Percentiles rank a stretch among this genome's conserved stretches.
Conservation (phyloP, 2,888 invertebrate genomes). For the Polietes domitor region DNA sequence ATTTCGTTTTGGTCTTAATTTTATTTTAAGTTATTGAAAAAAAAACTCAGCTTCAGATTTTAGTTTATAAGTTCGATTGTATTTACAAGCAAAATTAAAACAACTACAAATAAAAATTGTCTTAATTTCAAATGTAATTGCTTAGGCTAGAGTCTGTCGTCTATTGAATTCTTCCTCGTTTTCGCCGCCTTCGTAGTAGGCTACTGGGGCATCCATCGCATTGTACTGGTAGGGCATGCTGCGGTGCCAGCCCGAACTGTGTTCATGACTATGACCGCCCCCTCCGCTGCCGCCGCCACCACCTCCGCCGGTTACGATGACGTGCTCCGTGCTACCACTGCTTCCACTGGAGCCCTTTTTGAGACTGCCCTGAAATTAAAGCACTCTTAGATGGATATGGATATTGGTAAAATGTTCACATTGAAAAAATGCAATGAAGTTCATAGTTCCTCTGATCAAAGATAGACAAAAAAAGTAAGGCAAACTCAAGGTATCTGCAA, state of each 20-base stretch:
- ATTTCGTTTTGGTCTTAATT: not conserved
- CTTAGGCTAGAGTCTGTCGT: conserved; percentile 56
- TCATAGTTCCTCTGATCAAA: not conserved
- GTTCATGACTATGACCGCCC: conserved; percentile 69
- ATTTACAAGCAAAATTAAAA: not conserved
- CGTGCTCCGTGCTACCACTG: conserved; percentile 81
- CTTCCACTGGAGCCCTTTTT: conserved; percentile 83
- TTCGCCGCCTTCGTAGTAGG: conserved; percentile 40
- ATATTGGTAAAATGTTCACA: not conserved
- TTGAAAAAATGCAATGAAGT: not conserved
- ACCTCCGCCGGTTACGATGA: conserved; percentile 80
- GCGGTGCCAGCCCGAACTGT: conserved; percentile 81
- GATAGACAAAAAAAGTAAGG: too few species aligned
- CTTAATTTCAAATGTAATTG: not conserved
- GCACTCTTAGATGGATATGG: conserved; percentile 37
- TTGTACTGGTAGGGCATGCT: conserved; percentile 72
- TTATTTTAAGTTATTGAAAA: conserved; percentile 22
- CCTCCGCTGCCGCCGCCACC: conserved; percentile 73
- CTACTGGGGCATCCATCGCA: conserved; percentile 5
- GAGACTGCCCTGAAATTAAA: conserved; percentile 82
- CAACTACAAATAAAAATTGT: conserved; percentile 13
- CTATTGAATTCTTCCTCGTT: conserved; percentile 38
- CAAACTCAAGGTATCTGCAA: too few species aligned
- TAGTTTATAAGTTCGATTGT: conserved; percentile 32
- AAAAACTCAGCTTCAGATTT: not conserved